Percentiles rank a stretch among this genome's conserved stretches.
Evolutionary conservation across 2,888 invertebrate genomes (phyloP).

Genomic region (Orthosia cruda): DNA sequence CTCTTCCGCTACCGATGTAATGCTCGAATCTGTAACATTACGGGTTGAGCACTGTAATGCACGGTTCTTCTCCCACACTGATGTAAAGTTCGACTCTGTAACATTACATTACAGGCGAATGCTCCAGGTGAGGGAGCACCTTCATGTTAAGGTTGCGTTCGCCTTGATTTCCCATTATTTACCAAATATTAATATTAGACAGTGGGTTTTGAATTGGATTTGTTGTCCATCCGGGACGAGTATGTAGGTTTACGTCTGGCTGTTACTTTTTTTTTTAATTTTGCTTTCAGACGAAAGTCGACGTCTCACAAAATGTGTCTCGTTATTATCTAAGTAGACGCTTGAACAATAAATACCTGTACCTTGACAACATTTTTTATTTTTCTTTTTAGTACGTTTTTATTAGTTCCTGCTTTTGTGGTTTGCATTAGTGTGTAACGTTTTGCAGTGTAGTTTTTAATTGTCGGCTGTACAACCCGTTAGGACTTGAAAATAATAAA

Average conservation of each 20-base stretch:
- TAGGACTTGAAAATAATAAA: not conserved
- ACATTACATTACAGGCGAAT: too few species aligned
- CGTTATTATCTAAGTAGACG: slow-evolving; percentile 88
- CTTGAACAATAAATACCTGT: slow-evolving; percentile 91
- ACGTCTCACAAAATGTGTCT: slow-evolving; percentile 85
- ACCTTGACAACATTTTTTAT: slow-evolving; percentile 83
- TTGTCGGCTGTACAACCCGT: slow-evolving; percentile 20
- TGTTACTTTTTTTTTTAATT: slow-evolving; percentile 82
- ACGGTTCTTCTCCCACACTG: too few species aligned
- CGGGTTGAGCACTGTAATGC: too few species aligned
- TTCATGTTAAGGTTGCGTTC: slow-evolving; percentile 56
- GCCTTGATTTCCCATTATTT: slow-evolving; percentile 67
- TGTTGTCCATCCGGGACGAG: slow-evolving; percentile 77
- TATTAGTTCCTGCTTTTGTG: slow-evolving; percentile 42
- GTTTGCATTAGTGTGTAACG: slow-evolving; percentile 17
- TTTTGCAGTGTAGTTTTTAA: slow-evolving; percentile 7
- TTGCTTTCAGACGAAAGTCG: slow-evolving; percentile 81
- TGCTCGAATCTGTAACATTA: too few species aligned
- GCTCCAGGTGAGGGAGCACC: too few species aligned
- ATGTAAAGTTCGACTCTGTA: too few species aligned
- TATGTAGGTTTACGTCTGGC: slow-evolving; percentile 80
- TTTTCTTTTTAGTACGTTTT: slow-evolving; percentile 51
- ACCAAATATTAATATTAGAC: slow-evolving; percentile 81
- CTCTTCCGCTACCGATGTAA: too few species aligned
- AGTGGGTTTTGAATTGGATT: slow-evolving; percentile 80